Percentiles rank a stretch among this genome's conserved stretches.
phyloP scores from a whole-genome alignment of 1,140 invertebrate genomes.

The Drosophila grimshawi region DNA sequence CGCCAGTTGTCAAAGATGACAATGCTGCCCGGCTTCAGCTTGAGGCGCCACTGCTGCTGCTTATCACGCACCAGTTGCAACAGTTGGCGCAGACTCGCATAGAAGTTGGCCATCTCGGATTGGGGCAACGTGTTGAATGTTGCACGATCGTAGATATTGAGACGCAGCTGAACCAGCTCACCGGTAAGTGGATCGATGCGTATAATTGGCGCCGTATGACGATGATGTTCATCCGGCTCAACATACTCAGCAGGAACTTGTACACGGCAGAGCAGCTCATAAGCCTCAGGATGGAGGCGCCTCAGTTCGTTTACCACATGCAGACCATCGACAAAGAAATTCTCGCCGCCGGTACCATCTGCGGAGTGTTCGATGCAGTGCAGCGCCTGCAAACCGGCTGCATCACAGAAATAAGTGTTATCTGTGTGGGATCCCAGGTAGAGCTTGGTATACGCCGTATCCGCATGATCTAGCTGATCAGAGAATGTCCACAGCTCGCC shows the following conservation, averaged over 20 bases:
- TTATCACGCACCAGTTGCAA: conserved; percentile 85
- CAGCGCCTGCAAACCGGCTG: conserved; percentile 89
- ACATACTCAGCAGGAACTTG: conserved; percentile 88
- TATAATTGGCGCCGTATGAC: conserved; percentile 86
- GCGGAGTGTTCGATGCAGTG: conserved; percentile 88
- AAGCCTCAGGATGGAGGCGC: conserved; percentile 85
- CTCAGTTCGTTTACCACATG: conserved; percentile 87
- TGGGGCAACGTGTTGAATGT: conserved; percentile 86
- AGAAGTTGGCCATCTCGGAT: conserved; percentile 86
- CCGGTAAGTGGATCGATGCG: conserved; percentile 84
- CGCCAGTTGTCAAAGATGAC: conserved; percentile 92
- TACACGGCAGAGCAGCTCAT: conserved; percentile 86
- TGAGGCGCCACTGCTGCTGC: conserved; percentile 86
- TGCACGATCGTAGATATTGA: conserved; percentile 89
- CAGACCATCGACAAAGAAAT: conserved; percentile 89
- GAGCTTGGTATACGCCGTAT: conserved; percentile 88
- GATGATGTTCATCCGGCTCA: conserved; percentile 86
- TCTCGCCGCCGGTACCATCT: conserved; percentile 88
- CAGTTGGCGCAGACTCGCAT: conserved; percentile 87
- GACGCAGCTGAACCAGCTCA: conserved; percentile 87
- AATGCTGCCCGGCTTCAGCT: conserved; percentile 88
- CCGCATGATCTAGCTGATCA: conserved; percentile 86
- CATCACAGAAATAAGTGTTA: conserved; percentile 90
- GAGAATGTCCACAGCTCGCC: conserved; percentile 88
- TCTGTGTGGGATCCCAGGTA: conserved; percentile 87